Percentiles rank a stretch among this genome's conserved stretches.
Evolutionary conservation across 2,888 invertebrate genomes (phyloP).

Genomic region (Eristalis tenax): DNA sequence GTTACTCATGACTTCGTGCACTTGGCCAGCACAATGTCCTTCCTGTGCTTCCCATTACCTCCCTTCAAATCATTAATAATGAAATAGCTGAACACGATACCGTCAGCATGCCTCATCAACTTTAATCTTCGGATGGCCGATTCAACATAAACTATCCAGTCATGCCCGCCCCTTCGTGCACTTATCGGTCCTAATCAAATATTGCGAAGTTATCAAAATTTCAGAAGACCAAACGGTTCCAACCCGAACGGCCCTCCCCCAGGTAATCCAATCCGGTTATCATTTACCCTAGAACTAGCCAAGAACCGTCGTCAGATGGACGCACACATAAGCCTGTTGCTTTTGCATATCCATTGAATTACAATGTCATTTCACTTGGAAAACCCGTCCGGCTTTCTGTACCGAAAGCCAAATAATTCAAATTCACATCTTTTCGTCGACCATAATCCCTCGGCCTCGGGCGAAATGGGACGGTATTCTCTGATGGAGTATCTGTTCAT

Average conservation of each 20-base stretch:
- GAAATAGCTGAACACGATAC: too few species aligned
- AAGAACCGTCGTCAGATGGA: background rate
- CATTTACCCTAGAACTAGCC: background rate
- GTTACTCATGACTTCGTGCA: too few species aligned
- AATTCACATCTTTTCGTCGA: background rate
- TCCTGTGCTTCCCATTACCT: too few species aligned
- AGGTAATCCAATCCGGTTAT: too few species aligned
- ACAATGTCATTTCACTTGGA: background rate
- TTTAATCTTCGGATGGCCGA: background rate
- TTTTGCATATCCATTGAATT: background rate
- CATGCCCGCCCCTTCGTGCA: background rate
- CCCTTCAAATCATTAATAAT: too few species aligned
- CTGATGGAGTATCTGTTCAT: background rate
- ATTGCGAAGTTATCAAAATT: constrained; percentile 16
- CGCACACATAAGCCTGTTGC: background rate
- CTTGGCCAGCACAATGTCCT: background rate
- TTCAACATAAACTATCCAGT: background rate
- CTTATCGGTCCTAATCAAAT: background rate
- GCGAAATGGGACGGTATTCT: background rate
- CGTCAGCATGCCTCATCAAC: background rate
- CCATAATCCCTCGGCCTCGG: background rate
- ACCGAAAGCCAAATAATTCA: background rate
- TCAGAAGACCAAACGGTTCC: background rate
- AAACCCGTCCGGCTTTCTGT: background rate
- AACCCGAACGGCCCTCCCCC: too few species aligned